phyloP scores from a whole-genome alignment of 2,888 invertebrate species.

The Microctonus hyperodae region DNA sequence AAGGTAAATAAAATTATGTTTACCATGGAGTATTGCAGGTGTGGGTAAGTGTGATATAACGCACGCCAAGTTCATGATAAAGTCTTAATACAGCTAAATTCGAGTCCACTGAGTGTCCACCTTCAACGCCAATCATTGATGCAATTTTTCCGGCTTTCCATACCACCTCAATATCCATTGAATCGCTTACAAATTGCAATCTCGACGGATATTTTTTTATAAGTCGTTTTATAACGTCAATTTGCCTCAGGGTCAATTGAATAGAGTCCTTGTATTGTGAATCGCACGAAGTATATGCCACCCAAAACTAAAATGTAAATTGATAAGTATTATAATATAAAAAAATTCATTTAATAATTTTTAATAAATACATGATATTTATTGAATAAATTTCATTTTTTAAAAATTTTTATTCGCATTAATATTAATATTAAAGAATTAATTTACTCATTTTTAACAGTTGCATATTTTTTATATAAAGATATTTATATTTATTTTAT shows the following conservation, averaged over 20 bases:
- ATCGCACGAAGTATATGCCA: slow-evolving; percentile 66
- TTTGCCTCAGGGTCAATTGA: slow-evolving; percentile 68
- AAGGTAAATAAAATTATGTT: slow-evolving; percentile 31
- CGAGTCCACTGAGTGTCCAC: slow-evolving; percentile 70
- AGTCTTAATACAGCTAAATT: slow-evolving; percentile 67
- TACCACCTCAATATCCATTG: slow-evolving; percentile 54
- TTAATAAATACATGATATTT: background rate
- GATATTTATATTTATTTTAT: background rate
- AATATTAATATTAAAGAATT: too few relatives aligned
- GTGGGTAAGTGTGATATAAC: slow-evolving; percentile 71
- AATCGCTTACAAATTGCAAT: slow-evolving; percentile 59
- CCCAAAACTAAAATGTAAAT: slow-evolving; percentile 67
- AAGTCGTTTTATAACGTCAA: slow-evolving; percentile 69
- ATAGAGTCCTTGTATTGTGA: slow-evolving; percentile 68
- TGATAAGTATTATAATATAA: background rate
- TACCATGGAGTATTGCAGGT: slow-evolving; percentile 71
- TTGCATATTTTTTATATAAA: too few relatives aligned
- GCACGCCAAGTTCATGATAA: slow-evolving; percentile 68
- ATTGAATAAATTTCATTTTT: too few relatives aligned
- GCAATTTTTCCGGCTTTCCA: slow-evolving; percentile 65
- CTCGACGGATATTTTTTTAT: slow-evolving; percentile 62
- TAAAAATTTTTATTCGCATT: too few relatives aligned
- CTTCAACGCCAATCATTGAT: slow-evolving; percentile 69
- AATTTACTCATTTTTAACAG: too few relatives aligned
- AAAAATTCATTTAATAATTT: background rate